Evolutionary conservation across 2,797 vertebrate genomes (phyloP), one percentile per base, ranked within the genome.

Genomic region (Ciconia nigra): DNA sequence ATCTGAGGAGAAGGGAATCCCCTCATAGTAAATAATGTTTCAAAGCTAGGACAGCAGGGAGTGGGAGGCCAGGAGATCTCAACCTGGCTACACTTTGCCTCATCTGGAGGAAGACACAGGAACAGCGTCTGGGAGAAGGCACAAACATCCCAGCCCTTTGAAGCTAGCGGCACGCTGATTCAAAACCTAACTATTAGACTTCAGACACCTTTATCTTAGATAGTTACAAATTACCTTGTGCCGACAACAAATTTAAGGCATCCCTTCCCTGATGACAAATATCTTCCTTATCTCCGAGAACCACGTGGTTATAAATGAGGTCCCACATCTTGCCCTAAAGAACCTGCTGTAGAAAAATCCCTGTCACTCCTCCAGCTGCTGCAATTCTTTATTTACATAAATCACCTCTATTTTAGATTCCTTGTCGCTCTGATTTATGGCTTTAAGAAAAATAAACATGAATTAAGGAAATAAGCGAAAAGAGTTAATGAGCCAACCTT

Each of bases 391-490:
- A 59, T 85, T 93, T 83, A 81, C 83, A 92, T 65, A 87, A 89
- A 92, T 62, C 35, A 26, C 35, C 35, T 83, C 67, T 81, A 17
- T 35, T 93, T 87, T 62, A 87, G 51, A 89, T 83, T 71, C 58
- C 84, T 42, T 79, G 61, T 93, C 72, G 61, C 69, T 69, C 65
- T 83, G 84, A 96, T 95, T 95, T 81, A 96, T 17, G 54, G 49
- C 35, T 88, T 87, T 66, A 93, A 91, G 77, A 81, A 95, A 94
- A 95, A 93, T 41, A 96, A 95, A 89, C 65, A 86, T 1, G 12
- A 95, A 42, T 76, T 72, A 83, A 95, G 61, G 82, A 96, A 96
- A 83, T 81, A 92, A 93, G 31, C 33, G 90, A 78, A 66, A 83
- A 76, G 46, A 91, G 42, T 83, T 92, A 94, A 93, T 31, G 59